Evolutionary conservation across 2,113 vertebrate species (phyloP), one percentile per base, ranked within the genome.

Genomic region (Cololabis saira): DNA sequence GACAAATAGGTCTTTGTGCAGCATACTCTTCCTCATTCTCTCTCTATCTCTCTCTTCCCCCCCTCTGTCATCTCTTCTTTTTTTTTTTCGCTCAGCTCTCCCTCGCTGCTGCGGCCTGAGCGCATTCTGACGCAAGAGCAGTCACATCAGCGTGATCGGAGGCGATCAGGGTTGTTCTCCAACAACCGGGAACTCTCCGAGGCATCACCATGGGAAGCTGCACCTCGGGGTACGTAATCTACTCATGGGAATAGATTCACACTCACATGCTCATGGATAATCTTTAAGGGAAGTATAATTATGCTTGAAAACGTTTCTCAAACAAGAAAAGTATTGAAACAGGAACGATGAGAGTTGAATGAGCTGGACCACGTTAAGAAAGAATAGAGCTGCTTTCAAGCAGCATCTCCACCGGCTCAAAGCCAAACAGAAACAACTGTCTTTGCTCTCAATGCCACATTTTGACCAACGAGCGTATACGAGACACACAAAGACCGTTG

Each of bases 191-290:
- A 16, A 9, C 40, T 27, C 66, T 44, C 37, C 58, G 61, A 49
- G 43, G 50, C 2, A 17, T 41, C 63, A 74, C 59, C 16, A 90
- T 90, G 89, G 89, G 89, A 52, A 89, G 79, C 74, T 89, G 85
- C 74, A 63, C 30, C 11, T 81, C 82, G 37, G 9, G 78, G 89
- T 90, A 60, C 72, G 89, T 64, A 1, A 15, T 41, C 19, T 33
- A 22, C 27, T 16, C 2, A 16, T 2, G 12, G 15, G 15, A 3
- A 10, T 47, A 11, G 33, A 37, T 47, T 47, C 16, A 11, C 17
- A 18, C 43, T 14, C 4, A 45, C 8, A 50, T 24, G 8, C 15
- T 16, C 15, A 12, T 42, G 44, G 21, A 15, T 7, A 6, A 12
- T 41, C 17, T 11, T 47, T 56, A 21, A 49, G 15, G 33, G 27